Base-by-base conservation (phyloP, 2,797 vertebrate genomes). In the Galaxias olidus region DNA sequence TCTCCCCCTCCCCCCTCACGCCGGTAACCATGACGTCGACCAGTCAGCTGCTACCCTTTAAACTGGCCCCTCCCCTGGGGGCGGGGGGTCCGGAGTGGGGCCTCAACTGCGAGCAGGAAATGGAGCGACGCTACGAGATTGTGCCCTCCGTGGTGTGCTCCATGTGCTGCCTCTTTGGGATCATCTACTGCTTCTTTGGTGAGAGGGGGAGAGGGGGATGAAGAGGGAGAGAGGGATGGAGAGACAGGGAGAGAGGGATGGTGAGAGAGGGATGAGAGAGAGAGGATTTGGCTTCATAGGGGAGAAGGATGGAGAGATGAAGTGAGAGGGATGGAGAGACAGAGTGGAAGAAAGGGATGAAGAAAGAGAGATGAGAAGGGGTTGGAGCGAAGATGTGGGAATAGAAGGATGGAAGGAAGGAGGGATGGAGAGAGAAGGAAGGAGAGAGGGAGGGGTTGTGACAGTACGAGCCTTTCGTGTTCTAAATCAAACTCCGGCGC, bases 161-260 rank as follows among this genome's bases (percentile, higher is more conserved):
- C 88, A 97, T 98, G 96, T 98, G 97, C 91, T 98, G 96, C 89
- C 94, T 99, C 75, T 99, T 99, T 40, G 98, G 98, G 71, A 94
- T 99, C 90, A 96, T 99, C 90, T 99, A 99, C 89, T 99, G 98
- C 91, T 99, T 99, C 88, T 99, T 99, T 1, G 98, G 98, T 99
- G 84, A 93, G 96, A 86, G 49, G 48, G 13, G 18, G 57, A 6
- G 43, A 5, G 4, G 4, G 18, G 42, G 6, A 46, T 45, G 1
- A 4, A n/a, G 40, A 15, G 42, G 11, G 14, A 14, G 14, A 14
- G 46, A 47, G 14, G 8, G 15, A 11, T 15, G 45, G 14, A 30
- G 13, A 12, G 10, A 18, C 30, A 30, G 30, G 17, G 56, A 4
- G 42, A 4, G 10, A 4, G 17, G 56, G 4, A 45, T 59, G 2